Evolutionary conservation across 2,888 invertebrate genomes (phyloP).

Genomic region (Agrilus cyanescens): DNA sequence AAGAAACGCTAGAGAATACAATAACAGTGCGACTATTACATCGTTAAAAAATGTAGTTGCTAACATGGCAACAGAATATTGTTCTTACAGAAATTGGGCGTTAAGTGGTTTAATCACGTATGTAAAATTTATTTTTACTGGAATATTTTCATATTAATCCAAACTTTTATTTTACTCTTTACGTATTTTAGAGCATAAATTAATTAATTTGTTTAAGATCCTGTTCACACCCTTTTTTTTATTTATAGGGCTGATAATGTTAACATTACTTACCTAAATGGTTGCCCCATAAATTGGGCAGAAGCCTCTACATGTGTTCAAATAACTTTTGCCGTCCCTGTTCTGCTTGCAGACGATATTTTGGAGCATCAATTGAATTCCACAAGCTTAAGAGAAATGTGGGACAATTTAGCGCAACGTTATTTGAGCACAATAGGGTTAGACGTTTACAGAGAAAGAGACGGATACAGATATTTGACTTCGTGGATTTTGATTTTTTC

Average conservation of each 20-base stretch:
- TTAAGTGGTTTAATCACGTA: slow-evolving; percentile 13
- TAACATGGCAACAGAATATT: slow-evolving; percentile 13
- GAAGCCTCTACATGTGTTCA: slow-evolving; percentile 10
- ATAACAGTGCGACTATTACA: not conserved
- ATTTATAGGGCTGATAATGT: slow-evolving; percentile 12
- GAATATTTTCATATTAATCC: not conserved
- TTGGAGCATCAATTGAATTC: slow-evolving; percentile 13
- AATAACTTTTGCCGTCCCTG: slow-evolving; percentile 14
- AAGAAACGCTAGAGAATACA: slow-evolving; percentile 4
- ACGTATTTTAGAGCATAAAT: too few species aligned
- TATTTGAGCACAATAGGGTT: slow-evolving; percentile 8
- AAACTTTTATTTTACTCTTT: slow-evolving; percentile 1
- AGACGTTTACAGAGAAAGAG: slow-evolving; percentile 9
- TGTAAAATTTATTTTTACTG: not conserved
- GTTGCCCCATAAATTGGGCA: slow-evolving; percentile 16
- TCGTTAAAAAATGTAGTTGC: slow-evolving; percentile 10
- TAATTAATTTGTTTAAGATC: too few species aligned
- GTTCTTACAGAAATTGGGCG: slow-evolving; percentile 6
- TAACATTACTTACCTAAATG: slow-evolving; percentile 7
- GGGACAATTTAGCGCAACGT: slow-evolving; percentile 10
- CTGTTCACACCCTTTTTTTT: too few species aligned
- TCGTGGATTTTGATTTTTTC: slow-evolving; percentile 11
- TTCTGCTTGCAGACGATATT: slow-evolving; percentile 8
- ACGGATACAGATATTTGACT: slow-evolving; percentile 2
- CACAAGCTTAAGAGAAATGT: slow-evolving; percentile 14